Conservation (phyloP, 1,140 invertebrate species). For the Archivesica marissinica region DNA sequence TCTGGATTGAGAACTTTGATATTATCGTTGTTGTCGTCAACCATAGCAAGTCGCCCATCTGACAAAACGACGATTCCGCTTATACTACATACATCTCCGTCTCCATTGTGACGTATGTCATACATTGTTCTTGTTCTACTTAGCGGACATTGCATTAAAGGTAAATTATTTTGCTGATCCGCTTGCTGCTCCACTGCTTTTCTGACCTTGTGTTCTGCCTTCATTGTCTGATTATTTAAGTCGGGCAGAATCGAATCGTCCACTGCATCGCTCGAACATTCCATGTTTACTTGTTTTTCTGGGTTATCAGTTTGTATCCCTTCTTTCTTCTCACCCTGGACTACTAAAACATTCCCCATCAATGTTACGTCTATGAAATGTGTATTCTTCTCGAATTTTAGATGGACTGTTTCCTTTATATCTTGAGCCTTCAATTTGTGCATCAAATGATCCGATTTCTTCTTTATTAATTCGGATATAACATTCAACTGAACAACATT, state of each 20-base stretch:
- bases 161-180: background rate
- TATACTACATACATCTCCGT: background rate
- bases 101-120: background rate
- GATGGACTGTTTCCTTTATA: background rate
- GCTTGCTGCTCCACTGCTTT: no score
- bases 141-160: background rate
- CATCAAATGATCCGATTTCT: background rate
- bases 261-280: background rate
- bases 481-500: background rate
- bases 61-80: background rate
- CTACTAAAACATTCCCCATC: background rate
- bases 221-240: no score
- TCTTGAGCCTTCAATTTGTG: background rate
- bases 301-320: background rate
- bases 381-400: background rate
- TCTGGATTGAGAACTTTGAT: conserved; percentile 1
- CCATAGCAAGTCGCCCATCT: background rate
- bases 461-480: background rate
- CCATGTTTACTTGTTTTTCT: background rate
- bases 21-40: background rate
- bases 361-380: background rate
- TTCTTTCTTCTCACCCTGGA: background rate
- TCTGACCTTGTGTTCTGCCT: no score
- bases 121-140: background rate
- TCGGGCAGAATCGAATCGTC: background rate